phyloP scores from a whole-genome alignment of 35 echinoderm and acorn worm genomes.

The Stichopus chloronotus region DNA sequence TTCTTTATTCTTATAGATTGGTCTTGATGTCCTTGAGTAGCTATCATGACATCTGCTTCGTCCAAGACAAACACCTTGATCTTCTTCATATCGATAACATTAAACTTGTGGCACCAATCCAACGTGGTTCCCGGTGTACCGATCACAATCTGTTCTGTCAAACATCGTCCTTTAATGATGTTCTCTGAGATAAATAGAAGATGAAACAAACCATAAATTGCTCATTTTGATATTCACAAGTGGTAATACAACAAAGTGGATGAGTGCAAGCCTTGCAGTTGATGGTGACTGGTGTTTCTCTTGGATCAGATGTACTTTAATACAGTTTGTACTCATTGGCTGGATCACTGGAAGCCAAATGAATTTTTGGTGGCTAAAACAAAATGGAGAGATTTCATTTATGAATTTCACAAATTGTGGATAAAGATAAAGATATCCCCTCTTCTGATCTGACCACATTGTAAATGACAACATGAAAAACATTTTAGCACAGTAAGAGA shows the following conservation, averaged over 20 bases:
- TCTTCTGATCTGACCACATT: too few relatives aligned
- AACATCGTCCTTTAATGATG: constrained; percentile 61
- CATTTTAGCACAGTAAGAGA: too few relatives aligned
- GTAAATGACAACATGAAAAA: too few relatives aligned
- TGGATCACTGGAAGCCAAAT: too few relatives aligned
- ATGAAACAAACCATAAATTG: background rate
- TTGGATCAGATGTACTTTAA: too few relatives aligned
- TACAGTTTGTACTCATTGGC: too few relatives aligned
- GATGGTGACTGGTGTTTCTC: too few relatives aligned
- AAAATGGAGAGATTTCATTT: too few relatives aligned
- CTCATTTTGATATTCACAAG: background rate
- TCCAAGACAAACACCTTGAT: constrained; percentile 95
- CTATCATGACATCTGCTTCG: constrained; percentile 99
- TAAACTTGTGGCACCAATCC: constrained; percentile 85
- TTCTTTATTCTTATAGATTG: constrained; percentile 86
- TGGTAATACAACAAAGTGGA: background rate
- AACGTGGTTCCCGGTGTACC: constrained; percentile 94
- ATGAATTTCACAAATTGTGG: too few relatives aligned
- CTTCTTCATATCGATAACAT: constrained; percentile 68
- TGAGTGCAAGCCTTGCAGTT: too few relatives aligned
- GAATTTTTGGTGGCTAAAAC: too few relatives aligned
- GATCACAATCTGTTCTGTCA: constrained; percentile 90
- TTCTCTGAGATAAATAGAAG: constrained; percentile 11
- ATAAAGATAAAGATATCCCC: too few relatives aligned
- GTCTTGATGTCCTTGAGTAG: constrained; percentile 97